Base-by-base conservation (phyloP, 2,113 vertebrate genomes). In the cattle (Bos taurus) region DNA sequence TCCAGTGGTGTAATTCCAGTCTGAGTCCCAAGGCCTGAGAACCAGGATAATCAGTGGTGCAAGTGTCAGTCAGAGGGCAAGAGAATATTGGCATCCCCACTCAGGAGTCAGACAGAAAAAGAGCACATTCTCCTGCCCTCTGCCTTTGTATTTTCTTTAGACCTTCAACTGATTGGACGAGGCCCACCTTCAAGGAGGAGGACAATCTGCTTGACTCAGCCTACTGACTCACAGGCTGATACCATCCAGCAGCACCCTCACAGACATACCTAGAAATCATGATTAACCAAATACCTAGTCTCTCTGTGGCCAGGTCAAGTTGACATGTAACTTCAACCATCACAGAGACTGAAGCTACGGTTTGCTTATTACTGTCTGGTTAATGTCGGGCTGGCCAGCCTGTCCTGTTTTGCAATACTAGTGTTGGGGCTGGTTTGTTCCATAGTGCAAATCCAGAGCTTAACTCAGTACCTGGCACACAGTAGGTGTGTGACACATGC, bases 401-500 rank as follows among this genome's bases (percentile, higher is more conserved):
- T 7, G 17, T n/a, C 17, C 14, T 88, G 48, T 60, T 62, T 60
- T 78, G 43, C 36, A 19, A 77, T 50, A n/a, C 71, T 11, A 30
- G 12, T 0, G 0, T 14, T 30, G 54, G 62, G 26, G 23, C 21
- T 93, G 28, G 13, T 50, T 52, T 25, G 11, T 7, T 23, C 60
- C 13, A 9, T 7, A 5, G 50, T 54, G 59, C 15, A n/a, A 40
- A 86, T 21, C 57, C 82, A 48, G 81, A 59, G 14, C 50, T 33
- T 9, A 14, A 30, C 15, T 3, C n/a, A 25, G 40, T 21, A 23
- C 7, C 17, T 11, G 26, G 57, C 80, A 16, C 50, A 8, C 4
- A 21, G 82, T 7, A n/a, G 56, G 46, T 26, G 0, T 12, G 2
- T 17, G 19, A 2, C 9, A 28, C 2, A 1, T 1, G 3, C 5